Percentiles rank a stretch among this genome's conserved stretches.
Conservation (phyloP, 2,888 invertebrate species). For the Ectemnius lituratus region DNA sequence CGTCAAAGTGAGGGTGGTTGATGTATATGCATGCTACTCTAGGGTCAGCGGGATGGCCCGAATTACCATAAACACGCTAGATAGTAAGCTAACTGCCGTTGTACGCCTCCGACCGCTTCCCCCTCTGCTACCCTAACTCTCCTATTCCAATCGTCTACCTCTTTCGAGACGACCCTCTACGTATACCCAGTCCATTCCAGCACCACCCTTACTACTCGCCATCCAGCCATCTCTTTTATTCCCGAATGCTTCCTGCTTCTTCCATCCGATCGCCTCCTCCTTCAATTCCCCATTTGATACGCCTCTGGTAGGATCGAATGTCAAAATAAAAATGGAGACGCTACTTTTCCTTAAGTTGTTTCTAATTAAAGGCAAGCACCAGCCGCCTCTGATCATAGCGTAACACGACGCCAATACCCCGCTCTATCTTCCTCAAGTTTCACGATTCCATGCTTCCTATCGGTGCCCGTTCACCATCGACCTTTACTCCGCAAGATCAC, state of each 20-base stretch:
- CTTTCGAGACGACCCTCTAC: constrained; percentile 16
- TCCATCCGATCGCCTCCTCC: too few relatives aligned
- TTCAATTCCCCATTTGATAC: background rate
- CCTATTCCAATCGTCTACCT: constrained; percentile 47
- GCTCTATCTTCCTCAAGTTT: constrained; percentile 30
- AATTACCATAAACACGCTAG: constrained; percentile 72
- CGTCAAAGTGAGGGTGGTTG: constrained; percentile 69
- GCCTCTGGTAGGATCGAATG: constrained; percentile 16
- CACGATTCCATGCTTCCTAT: constrained; percentile 16
- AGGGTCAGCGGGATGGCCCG: constrained; percentile 65
- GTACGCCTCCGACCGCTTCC: constrained; percentile 46
- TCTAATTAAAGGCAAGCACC: constrained; percentile 22
- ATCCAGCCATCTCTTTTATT: too few relatives aligned
- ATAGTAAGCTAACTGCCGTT: constrained; percentile 69
- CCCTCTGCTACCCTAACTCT: background rate
- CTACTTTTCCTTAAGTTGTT: background rate
- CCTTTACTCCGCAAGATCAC: constrained; percentile 53
- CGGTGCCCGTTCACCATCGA: constrained; percentile 36
- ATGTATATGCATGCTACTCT: constrained; percentile 71
- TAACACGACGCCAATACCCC: constrained; percentile 12
- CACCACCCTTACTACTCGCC: constrained; percentile 4
- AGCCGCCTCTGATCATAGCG: constrained; percentile 29
- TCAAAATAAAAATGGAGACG: too few relatives aligned
- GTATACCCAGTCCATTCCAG: constrained; percentile 14
- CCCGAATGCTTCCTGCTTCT: too few relatives aligned